Percentiles rank a stretch among this genome's conserved stretches.
These are phyloP conservation scores for Gymnodraco acuticeps DNA, from an alignment of 2,797 vertebrate species.

Conservation along the genomic window DNA sequence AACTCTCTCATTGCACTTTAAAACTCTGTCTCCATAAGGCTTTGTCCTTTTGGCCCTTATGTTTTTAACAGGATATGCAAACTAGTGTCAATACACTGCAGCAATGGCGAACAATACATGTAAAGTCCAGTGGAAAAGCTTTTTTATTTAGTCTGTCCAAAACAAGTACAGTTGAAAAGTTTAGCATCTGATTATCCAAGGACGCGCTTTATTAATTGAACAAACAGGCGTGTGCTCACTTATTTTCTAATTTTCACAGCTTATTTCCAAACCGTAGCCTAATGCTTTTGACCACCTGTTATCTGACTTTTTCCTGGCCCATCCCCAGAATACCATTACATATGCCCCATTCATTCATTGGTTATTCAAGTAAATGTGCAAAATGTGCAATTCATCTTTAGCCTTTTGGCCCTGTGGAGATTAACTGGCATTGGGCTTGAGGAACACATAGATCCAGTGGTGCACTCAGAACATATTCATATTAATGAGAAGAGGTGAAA, in stretches of 20 bases:
- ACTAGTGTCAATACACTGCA: neutral
- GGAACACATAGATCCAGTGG: constrained; percentile 9
- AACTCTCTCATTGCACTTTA: neutral
- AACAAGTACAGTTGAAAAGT: neutral
- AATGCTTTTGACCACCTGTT: neutral
- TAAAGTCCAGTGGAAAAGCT: constrained; percentile 8
- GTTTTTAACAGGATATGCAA: neutral
- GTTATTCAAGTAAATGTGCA: constrained; percentile 16
- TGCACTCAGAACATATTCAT: constrained; percentile 33
- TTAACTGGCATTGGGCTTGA: constrained; percentile 1
- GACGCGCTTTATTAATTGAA: neutral
- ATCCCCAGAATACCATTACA: neutral
- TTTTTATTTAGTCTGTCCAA: neutral
- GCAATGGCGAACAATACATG: neutral
- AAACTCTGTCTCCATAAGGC: neutral
- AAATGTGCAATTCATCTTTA: constrained; percentile 16
- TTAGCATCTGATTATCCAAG: neutral
- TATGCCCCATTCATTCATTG: neutral
- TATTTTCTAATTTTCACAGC: neutral
- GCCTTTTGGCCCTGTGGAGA: constrained; percentile 25
- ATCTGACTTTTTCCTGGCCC: neutral
- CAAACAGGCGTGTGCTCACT: neutral
- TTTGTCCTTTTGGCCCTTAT: neutral
- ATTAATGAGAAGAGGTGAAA: constrained; percentile 37
- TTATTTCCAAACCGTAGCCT: neutral